These are phyloP conservation scores for Myopa tessellatipennis DNA, from an alignment of 2,888 invertebrate genomes.

Conservation along the genomic window DNA sequence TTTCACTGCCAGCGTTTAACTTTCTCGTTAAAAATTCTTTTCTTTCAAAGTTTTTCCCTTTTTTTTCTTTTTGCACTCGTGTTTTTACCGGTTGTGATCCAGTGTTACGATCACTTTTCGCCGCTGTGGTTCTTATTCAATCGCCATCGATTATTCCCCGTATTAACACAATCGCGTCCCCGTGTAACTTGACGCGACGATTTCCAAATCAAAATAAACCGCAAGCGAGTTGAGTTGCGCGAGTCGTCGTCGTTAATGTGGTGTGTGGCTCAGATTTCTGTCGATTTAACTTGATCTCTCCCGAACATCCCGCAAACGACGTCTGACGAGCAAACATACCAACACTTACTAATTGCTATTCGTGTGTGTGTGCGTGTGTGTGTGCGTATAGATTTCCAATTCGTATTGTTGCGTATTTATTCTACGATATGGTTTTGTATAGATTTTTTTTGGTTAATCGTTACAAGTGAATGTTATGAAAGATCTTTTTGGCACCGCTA, in stretches of 20 bases:
- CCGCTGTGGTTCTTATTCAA: neutral
- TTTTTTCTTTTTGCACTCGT: conserved; percentile 22
- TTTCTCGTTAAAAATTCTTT: no score
- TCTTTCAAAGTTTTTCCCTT: neutral
- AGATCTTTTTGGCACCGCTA: neutral
- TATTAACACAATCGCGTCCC: no score
- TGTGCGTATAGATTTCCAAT: neutral
- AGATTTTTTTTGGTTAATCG: conserved; percentile 18
- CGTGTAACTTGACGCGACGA: neutral
- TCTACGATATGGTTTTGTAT: conserved; percentile 15
- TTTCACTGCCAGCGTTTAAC: no score
- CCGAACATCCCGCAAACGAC: neutral
- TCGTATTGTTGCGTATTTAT: neutral
- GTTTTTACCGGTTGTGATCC: no score
- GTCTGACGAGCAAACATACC: neutral
- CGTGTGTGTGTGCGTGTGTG: neutral
- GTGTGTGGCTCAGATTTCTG: conserved; percentile 10
- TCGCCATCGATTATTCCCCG: neutral
- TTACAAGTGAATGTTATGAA: conserved; percentile 9
- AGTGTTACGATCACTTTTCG: no score
- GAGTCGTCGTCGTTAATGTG: neutral
- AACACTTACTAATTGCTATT: conserved; percentile 1
- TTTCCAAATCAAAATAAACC: conserved; percentile 25
- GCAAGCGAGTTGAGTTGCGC: neutral
- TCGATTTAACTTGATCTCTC: conserved; percentile 30